Evolutionary conservation across 2,888 invertebrate genomes (phyloP), one percentile per base, ranked within the genome.

Genomic region (Gastracanthus pulcherrimus): DNA sequence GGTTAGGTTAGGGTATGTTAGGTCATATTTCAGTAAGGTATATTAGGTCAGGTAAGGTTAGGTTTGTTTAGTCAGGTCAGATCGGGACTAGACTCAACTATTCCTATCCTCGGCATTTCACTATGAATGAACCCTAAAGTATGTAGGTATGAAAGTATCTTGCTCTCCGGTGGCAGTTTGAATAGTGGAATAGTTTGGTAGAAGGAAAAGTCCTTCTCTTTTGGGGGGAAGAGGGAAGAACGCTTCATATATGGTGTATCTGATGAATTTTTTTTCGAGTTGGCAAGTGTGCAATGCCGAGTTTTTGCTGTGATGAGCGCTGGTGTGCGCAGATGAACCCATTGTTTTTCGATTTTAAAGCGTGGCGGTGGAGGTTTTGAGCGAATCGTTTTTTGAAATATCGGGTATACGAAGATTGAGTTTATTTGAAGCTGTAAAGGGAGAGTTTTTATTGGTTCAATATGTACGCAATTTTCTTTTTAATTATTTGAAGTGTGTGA

Each of bases 241-340:
- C n/a, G n/a, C n/a, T n/a, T n/a, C n/a, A n/a, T 62, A 19, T 55
- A 29, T 41, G 41, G 58, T 41, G 70, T 62, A 51, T 77, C 70
- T 77, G 70, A 77, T 77, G 77, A 77, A 77, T 77, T 70, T 77
- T 77, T 70, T 77, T 77, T 69, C 19, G 26, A 26, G 23, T 51
- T 55, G 64, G 48, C 38, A 64, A 75, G 75, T 48, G 51, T 36
- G 19, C 36, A n/a, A 6, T 11, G 11, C 11, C 1, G 64, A 34
- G 64, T 36, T 64, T 64, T 60, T 60, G 60, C 34, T 0, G 16
- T 29, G 60, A 34, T 29, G 34, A 60, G 29, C 29, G 31, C 48
- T 19, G n/a, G 29, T 36, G 4, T 26, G 51, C n/a, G 75, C n/a
- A 38, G 74, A 74, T 74, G 74, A 48, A 38, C 9, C 66, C 51